Conservation (phyloP, 92 coral and sea anemone genomes). For the Siderastrea siderea region DNA sequence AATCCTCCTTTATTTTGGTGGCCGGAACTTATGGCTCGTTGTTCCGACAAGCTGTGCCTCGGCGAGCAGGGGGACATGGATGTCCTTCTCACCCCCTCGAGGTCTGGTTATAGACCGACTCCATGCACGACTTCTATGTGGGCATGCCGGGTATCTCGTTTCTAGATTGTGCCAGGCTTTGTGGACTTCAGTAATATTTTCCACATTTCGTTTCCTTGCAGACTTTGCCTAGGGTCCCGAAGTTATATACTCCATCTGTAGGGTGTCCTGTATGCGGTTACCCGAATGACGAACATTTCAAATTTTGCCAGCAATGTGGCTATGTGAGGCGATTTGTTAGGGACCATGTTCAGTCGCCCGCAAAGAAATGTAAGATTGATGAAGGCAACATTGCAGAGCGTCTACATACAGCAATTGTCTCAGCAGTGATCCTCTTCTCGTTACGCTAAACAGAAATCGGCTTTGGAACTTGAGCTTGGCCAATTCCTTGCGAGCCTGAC, state of each 20-base stretch:
- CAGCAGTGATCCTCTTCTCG: constrained; percentile 23
- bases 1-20: constrained; percentile 33
- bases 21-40: constrained; percentile 40
- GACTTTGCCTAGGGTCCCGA: constrained; percentile 46
- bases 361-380: background rate
- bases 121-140: constrained; percentile 34
- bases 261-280: constrained; percentile 25
- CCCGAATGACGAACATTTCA: constrained; percentile 20
- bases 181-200: background rate
- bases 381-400: constrained; percentile 16
- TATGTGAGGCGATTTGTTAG: constrained; percentile 2
- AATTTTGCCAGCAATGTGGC: constrained; percentile 30
- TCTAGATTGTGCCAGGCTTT: constrained; percentile 19
- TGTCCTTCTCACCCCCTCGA: constrained; percentile 40
- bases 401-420: background rate
- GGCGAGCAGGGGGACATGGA: constrained; percentile 22
- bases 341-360: background rate
- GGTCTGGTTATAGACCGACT: constrained; percentile 30
- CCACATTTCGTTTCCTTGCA: background rate
- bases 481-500: background rate
- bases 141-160: constrained; percentile 40
- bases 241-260: constrained; percentile 28
- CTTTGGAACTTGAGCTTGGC: constrained; percentile 16
- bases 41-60: constrained; percentile 22
- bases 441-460: constrained; percentile 44